Conservation (phyloP, 2,888 invertebrate genomes). For the Spilosoma lubricipeda region DNA sequence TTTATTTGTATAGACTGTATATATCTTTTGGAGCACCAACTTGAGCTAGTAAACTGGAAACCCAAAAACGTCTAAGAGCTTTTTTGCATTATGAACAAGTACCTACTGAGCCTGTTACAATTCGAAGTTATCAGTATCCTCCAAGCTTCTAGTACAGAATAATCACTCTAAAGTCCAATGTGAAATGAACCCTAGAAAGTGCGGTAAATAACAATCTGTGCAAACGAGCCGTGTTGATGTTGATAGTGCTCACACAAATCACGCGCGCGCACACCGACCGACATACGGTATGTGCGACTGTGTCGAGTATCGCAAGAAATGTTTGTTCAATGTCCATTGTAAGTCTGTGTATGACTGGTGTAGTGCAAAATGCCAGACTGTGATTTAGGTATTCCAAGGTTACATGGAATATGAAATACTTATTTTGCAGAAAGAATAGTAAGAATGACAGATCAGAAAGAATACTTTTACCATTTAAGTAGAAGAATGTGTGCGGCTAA, state of each 20-base stretch:
- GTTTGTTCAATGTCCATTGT: constrained; percentile 33
- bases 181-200: constrained; percentile 29
- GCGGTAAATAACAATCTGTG: constrained; percentile 71
- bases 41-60: no score
- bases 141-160: neutral
- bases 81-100: neutral
- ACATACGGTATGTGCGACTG: constrained; percentile 47
- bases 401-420: neutral
- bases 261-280: constrained; percentile 34
- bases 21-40: no score
- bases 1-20: no score
- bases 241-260: constrained; percentile 60
- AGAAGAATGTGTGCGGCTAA: neutral
- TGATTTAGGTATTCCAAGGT: neutral
- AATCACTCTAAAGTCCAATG: constrained; percentile 23
- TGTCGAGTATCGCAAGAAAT: constrained; percentile 28
- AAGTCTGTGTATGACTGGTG: constrained; percentile 39
- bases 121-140: neutral
- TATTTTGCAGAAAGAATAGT: neutral
- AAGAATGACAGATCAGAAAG: neutral
- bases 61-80: neutral
- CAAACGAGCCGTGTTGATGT: constrained; percentile 69
- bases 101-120: neutral
- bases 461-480: neutral
- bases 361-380: constrained; percentile 12